These are phyloP conservation scores for Chelonoidis abingdonii DNA, from an alignment of 2,113 vertebrate species.

Conservation along the genomic window DNA sequence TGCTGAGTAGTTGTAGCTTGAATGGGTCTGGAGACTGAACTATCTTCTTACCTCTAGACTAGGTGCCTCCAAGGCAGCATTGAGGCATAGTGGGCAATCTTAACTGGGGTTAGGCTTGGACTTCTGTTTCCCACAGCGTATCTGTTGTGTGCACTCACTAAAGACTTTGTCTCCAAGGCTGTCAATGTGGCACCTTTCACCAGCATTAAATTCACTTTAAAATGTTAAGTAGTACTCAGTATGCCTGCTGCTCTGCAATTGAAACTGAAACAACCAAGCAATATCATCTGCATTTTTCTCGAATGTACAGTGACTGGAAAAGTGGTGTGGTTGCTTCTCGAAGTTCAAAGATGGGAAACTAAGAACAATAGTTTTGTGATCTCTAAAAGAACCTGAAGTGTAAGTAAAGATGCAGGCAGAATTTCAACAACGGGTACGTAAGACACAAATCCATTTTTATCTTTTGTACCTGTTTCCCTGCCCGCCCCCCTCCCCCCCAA, in stretches of 20 bases:
- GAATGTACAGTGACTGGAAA: not conserved
- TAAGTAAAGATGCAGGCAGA: not conserved
- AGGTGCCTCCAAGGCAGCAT: not conserved
- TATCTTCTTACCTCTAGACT: not conserved
- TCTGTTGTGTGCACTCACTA: not conserved
- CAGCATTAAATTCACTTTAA: not conserved
- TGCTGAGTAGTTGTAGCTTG: not conserved
- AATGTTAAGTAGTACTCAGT: not conserved
- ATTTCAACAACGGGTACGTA: not conserved
- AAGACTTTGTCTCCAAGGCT: not conserved
- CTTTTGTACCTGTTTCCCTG: not conserved
- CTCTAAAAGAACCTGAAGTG: not conserved
- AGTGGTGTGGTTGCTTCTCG: not conserved
- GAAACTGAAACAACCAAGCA: not conserved
- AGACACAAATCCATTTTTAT: not conserved
- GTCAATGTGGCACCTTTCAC: not conserved
- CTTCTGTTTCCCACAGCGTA: not conserved
- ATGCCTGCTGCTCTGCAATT: not conserved
- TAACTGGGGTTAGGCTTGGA: not conserved
- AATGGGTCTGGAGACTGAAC: not conserved
- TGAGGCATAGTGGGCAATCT: not conserved
- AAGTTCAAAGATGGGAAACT: not conserved
- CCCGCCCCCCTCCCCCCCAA: not conserved
- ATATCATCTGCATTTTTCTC: not conserved
- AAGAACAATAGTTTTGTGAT: not conserved